phyloP scores from a whole-genome alignment of 2,888 invertebrate genomes.

The Cetonia aurata region DNA sequence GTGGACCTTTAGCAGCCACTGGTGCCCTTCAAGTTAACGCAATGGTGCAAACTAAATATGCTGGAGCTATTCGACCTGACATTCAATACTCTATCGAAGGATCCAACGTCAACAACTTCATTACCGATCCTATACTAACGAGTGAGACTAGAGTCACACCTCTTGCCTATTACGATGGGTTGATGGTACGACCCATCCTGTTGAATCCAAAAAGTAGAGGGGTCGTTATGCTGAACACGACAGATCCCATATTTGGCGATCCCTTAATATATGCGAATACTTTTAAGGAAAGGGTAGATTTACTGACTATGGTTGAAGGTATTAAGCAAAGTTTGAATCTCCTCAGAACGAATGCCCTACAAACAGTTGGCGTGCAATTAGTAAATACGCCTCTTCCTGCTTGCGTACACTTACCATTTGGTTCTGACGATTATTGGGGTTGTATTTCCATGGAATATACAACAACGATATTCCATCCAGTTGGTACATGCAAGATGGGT shows the following conservation, averaged over 20 bases:
- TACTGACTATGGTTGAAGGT: conserved; percentile 73
- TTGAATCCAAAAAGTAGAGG: conserved; percentile 76
- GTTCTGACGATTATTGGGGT: conserved; percentile 75
- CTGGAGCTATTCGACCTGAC: conserved; percentile 70
- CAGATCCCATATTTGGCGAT: conserved; percentile 78
- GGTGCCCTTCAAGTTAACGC: conserved; percentile 71
- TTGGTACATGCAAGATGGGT: conserved; percentile 80
- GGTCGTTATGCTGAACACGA: conserved; percentile 72
- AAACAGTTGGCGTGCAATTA: conserved; percentile 70
- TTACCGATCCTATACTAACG: conserved; percentile 69
- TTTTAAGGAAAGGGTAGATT: conserved; percentile 74
- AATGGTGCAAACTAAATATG: conserved; percentile 73
- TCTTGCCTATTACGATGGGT: conserved; percentile 73
- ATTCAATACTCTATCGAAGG: conserved; percentile 77
- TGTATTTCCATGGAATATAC: conserved; percentile 77
- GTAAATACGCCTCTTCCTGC: conserved; percentile 72
- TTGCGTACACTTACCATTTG: conserved; percentile 71
- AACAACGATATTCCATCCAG: conserved; percentile 78
- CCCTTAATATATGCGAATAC: conserved; percentile 82
- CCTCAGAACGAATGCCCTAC: conserved; percentile 73
- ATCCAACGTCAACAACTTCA: conserved; percentile 70
- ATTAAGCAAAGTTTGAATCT: conserved; percentile 72
- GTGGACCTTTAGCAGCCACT: conserved; percentile 71
- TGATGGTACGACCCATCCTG: conserved; percentile 74
- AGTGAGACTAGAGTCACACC: conserved; percentile 67